phyloP scores from a whole-genome alignment of 2,113 vertebrate genomes.

The Nothocercus nigrocapillus region DNA sequence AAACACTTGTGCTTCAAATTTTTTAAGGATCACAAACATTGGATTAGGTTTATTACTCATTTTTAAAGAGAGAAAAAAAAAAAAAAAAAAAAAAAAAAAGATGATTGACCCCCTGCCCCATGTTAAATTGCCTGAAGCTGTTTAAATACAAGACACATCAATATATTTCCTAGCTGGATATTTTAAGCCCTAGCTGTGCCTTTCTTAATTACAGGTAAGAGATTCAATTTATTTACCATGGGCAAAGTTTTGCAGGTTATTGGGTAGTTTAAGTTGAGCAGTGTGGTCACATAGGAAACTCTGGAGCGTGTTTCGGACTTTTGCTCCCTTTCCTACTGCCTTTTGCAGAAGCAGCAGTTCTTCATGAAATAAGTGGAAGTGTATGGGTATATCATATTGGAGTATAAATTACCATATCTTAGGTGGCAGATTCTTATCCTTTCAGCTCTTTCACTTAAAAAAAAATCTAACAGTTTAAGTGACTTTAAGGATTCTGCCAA shows the following conservation, averaged over 20 bases:
- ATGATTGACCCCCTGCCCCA: neutral
- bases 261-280: neutral
- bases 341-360: too few species aligned
- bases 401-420: neutral
- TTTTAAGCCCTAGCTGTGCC: neutral
- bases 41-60: neutral
- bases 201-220: neutral
- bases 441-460: neutral
- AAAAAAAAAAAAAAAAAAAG: too few species aligned
- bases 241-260: neutral
- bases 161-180: neutral
- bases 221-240: neutral
- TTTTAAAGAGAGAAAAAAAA: too few species aligned
- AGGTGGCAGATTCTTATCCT: neutral
- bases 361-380: too few species aligned
- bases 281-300: neutral
- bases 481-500: neutral
- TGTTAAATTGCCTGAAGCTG: neutral
- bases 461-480: fast-evolving
- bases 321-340: neutral
- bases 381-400: neutral
- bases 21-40: neutral
- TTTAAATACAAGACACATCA: neutral
- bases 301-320: neutral
- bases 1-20: neutral